Conservation (phyloP, 2,888 invertebrate genomes). For the Anaspis maculata region DNA sequence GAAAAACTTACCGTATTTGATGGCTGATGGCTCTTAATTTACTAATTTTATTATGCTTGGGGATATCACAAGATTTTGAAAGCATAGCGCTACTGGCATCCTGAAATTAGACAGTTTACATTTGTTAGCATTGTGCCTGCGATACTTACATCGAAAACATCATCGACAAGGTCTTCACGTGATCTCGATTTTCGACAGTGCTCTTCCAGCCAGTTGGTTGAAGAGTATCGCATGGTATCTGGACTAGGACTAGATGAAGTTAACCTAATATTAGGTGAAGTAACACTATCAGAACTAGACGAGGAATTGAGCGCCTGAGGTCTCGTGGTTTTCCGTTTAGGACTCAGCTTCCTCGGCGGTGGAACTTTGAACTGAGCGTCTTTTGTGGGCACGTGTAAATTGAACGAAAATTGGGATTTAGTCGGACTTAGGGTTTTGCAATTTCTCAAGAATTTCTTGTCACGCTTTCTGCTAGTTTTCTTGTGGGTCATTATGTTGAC, state of each 20-base stretch:
- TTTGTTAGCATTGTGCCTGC: too few relatives aligned
- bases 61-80: slow-evolving; percentile 52
- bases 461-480: slow-evolving; percentile 55
- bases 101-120: slow-evolving; percentile 25
- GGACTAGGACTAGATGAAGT: slow-evolving; percentile 42
- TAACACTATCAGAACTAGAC: slow-evolving; percentile 54
- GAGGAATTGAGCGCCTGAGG: slow-evolving; percentile 50
- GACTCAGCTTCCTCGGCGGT: slow-evolving; percentile 47
- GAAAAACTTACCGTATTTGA: slow-evolving; percentile 57
- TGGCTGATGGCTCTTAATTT: slow-evolving; percentile 64
- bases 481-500: slow-evolving; percentile 45
- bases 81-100: slow-evolving; percentile 47
- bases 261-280: slow-evolving; percentile 41
- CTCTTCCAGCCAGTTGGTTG: slow-evolving; percentile 38
- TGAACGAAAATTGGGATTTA: slow-evolving; percentile 49
- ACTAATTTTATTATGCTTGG: slow-evolving; percentile 52
- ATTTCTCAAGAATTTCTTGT: slow-evolving; percentile 45
- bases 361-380: slow-evolving; percentile 34
- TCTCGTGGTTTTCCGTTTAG: slow-evolving; percentile 49
- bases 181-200: slow-evolving; percentile 21
- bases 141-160: not conserved
- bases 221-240: slow-evolving; percentile 40
- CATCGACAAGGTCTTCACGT: not conserved
- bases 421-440: slow-evolving; percentile 49
- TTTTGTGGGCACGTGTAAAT: slow-evolving; percentile 54